Evolutionary conservation across 2,797 vertebrate species (phyloP).

Genomic region (Sus cebifrons): DNA sequence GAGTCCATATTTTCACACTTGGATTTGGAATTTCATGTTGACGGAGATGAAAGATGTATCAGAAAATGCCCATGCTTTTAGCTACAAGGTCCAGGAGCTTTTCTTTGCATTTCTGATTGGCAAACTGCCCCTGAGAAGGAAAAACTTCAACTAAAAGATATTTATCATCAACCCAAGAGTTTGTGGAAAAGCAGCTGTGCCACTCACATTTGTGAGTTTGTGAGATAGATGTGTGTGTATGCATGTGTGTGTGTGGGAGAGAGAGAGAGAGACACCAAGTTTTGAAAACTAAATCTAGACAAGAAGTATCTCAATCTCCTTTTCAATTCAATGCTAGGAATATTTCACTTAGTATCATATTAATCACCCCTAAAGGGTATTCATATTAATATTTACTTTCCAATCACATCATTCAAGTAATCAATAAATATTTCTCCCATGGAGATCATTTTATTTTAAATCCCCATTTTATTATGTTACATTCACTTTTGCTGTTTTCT

Average conservation of each 20-base stretch:
- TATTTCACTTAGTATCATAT: background rate
- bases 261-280: background rate
- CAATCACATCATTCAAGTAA: background rate
- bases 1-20: background rate
- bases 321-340: background rate
- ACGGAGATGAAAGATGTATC: background rate
- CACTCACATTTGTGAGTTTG: background rate
- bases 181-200: background rate
- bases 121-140: background rate
- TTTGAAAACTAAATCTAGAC: slow-evolving; percentile 13
- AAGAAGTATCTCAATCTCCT: background rate
- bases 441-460: background rate
- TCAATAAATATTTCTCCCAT: background rate
- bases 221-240: too few species aligned
- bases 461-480: background rate
- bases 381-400: background rate
- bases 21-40: background rate
- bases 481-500: background rate
- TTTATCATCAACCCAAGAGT: background rate
- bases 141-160: background rate
- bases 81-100: background rate
- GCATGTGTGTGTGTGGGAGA: background rate
- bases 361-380: background rate
- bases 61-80: background rate
- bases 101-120: background rate